Percentiles rank a stretch among this genome's conserved stretches.
phyloP scores from a whole-genome alignment of 2,113 vertebrate species.

The Podarcis muralis region DNA sequence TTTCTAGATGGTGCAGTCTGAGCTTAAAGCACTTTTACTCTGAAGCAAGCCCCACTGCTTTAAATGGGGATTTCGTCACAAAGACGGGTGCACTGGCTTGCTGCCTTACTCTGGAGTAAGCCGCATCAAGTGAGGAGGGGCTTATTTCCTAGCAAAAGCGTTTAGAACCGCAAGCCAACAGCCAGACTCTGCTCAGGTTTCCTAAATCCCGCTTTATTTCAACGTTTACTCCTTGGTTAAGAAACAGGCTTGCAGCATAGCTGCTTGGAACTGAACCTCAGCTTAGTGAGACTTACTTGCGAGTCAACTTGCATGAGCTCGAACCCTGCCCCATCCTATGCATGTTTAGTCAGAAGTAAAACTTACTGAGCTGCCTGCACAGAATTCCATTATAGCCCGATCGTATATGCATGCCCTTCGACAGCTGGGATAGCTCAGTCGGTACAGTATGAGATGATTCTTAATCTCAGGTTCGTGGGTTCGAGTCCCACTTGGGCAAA shows the following conservation, averaged over 20 bases:
- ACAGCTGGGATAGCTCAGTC: no score
- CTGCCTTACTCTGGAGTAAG: not conserved
- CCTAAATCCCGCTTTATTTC: not conserved
- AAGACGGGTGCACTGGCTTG: not conserved
- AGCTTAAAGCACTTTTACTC: not conserved
- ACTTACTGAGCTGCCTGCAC: no score
- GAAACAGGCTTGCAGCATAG: no score
- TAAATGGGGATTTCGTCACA: not conserved
- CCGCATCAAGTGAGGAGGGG: no score
- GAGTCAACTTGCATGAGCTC: no score
- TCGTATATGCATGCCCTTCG: no score
- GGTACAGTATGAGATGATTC: no score
- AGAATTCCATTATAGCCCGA: no score
- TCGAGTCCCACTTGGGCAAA: no score
- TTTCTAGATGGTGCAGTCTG: not conserved
- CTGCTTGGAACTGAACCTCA: not conserved
- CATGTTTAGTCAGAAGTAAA: no score
- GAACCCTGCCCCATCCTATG: not conserved
- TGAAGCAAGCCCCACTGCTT: not conserved
- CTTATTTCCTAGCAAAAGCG: not conserved
- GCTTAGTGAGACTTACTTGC: not conserved
- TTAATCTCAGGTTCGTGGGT: no score
- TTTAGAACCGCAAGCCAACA: not conserved
- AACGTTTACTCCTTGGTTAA: no score
- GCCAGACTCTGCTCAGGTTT: not conserved